These are phyloP conservation scores for Anoplopoma fimbria DNA, from an alignment of 2,113 vertebrate genomes.

Conservation along the genomic window DNA sequence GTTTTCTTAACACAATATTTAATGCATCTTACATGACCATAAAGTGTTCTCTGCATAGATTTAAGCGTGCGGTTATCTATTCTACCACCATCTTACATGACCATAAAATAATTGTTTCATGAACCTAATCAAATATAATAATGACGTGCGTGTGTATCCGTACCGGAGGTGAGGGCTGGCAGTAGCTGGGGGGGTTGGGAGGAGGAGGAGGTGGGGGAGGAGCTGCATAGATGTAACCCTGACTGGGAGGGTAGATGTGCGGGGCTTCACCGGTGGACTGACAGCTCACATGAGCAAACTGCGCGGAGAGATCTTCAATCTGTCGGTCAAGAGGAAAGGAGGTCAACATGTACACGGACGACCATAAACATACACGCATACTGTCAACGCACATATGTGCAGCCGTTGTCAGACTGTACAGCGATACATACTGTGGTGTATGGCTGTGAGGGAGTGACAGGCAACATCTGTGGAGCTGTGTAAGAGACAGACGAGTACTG, in stretches of 20 bases:
- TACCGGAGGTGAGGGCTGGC: slow-evolving; percentile 89
- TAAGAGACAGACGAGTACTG: slow-evolving; percentile 92
- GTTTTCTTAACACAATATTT: background rate
- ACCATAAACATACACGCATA: background rate
- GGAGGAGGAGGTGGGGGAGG: slow-evolving; percentile 82
- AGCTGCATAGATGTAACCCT: slow-evolving; percentile 77
- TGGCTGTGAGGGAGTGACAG: slow-evolving; percentile 89
- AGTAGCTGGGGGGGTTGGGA: slow-evolving; percentile 86
- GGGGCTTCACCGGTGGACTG: slow-evolving; percentile 89
- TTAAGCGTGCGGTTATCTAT: no score
- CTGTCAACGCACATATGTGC: slow-evolving; percentile 3
- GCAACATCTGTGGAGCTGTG: slow-evolving; percentile 91
- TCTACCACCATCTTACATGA: background rate
- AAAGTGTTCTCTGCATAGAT: no score
- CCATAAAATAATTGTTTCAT: background rate
- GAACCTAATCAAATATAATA: background rate
- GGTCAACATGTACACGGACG: slow-evolving; percentile 13
- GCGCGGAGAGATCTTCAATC: slow-evolving; percentile 90
- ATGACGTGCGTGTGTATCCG: background rate
- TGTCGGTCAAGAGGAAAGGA: slow-evolving; percentile 36
- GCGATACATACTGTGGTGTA: slow-evolving; percentile 87
- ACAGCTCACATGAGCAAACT: slow-evolving; percentile 91
- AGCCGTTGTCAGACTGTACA: background rate
- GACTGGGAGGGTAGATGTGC: slow-evolving; percentile 75
- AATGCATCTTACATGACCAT: background rate